Percentiles rank a stretch among this genome's conserved stretches.
These are phyloP conservation scores for Corythoichthys intestinalis DNA, from an alignment of 2,113 vertebrate species.

Conservation along the genomic window DNA sequence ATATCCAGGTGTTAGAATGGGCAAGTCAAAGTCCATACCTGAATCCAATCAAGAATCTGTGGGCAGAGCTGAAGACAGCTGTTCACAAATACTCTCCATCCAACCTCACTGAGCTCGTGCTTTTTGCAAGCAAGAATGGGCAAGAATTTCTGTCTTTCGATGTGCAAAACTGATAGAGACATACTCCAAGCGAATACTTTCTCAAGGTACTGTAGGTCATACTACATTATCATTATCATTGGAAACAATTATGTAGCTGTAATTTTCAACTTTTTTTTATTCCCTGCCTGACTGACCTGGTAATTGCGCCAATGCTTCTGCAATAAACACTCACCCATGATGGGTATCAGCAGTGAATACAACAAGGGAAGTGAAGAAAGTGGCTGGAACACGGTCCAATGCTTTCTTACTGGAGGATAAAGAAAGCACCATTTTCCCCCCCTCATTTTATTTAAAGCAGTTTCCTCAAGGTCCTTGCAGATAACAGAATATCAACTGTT, in stretches of 20 bases:
- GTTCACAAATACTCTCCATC: no score
- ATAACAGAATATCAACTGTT: slow-evolving; percentile 27
- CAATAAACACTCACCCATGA: not conserved
- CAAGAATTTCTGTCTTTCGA: no score
- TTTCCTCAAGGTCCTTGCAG: slow-evolving; percentile 60
- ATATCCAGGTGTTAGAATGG: no score
- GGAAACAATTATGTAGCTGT: no score
- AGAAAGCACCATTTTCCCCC: slow-evolving; percentile 53
- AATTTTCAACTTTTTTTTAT: not conserved
- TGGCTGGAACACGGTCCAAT: slow-evolving; percentile 59
- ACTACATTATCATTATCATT: not conserved
- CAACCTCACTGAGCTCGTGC: no score
- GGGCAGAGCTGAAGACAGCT: no score
- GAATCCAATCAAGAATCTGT: no score
- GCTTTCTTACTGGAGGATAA: slow-evolving; percentile 55
- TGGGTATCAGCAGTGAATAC: not conserved
- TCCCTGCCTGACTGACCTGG: not conserved
- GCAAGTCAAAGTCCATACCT: no score
- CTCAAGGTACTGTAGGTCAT: no score
- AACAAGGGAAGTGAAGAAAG: not conserved
- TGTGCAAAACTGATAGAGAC: no score
- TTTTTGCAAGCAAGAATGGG: no score
- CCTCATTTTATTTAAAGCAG: slow-evolving; percentile 57
- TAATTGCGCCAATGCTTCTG: not conserved
- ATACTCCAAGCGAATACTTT: no score